Evolutionary conservation across 2,113 vertebrate species (phyloP), one percentile per base, ranked within the genome.

Genomic region (Monarcha castaneiventris): DNA sequence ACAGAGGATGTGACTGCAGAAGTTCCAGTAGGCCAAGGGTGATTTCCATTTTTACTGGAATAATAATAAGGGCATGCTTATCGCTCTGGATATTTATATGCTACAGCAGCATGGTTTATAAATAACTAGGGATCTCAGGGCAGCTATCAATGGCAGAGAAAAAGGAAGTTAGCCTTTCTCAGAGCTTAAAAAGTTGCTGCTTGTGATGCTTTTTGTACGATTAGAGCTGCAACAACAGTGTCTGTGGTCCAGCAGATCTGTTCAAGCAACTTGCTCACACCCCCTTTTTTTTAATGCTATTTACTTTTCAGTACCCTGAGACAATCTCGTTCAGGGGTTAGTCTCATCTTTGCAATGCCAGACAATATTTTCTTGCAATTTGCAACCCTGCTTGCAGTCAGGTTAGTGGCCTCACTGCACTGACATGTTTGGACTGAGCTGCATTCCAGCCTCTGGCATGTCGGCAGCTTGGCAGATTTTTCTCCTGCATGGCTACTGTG

Each of bases 31-130:
- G 58, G 59, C 62, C 74, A 91, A 93, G 37, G 52, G 55, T 88
- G 59, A 86, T 88, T 93, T 94, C 67, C 88, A 48, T 79, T 87
- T 91, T 93, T 90, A 62, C 63, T 74, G 63, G 30, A 46, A 32
- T 23, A 81, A 84, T 61, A 91, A 55, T 59, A 59, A 93, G n/a
- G 26, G 11, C 55, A 20, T 1, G 21, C 63, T 92, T 97, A 86
- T 92, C 51, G 0, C 67, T 62, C 33, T 63, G 59, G 51, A 33
- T 96, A 93, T 95, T 97, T 94, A 95, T 94, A 96, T 82, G 18
- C 68, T 71, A 72, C 68, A 90, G 72, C 75, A 90, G 71, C 43
- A 13, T 32, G n/a, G 46, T 86, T 62, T 96, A 90, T 93, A 94
- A 96, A 96, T 95, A 95, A 80, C 75, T 67, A 26, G 37, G 30